phyloP scores from a whole-genome alignment of 2,888 invertebrate genomes.

The Rosalia funebris region DNA sequence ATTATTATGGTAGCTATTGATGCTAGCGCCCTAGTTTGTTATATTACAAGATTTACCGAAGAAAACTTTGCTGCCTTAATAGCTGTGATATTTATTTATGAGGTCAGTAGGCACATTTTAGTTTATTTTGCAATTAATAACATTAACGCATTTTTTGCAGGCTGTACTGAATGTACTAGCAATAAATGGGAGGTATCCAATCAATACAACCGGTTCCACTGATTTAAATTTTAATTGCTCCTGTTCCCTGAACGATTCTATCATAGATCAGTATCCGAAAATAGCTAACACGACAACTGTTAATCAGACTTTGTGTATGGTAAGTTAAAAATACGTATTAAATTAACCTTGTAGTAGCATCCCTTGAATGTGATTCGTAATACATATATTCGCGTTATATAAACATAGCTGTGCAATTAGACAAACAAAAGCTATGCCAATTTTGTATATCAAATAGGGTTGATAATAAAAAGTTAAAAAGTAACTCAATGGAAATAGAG shows the following conservation, averaged over 20 bases:
- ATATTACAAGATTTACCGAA: slow-evolving; percentile 97
- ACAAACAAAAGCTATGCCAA: too few species aligned
- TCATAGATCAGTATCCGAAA: slow-evolving; percentile 67
- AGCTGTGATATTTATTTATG: slow-evolving; percentile 97
- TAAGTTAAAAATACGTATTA: slow-evolving; percentile 65
- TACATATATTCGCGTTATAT: too few species aligned
- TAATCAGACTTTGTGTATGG: slow-evolving; percentile 74
- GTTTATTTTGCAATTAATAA: too few species aligned
- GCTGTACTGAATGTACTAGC: slow-evolving; percentile 93
- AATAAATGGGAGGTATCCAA: slow-evolving; percentile 85
- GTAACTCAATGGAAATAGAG: too few species aligned
- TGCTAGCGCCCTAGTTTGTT: slow-evolving; percentile 95
- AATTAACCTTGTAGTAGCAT: too few species aligned
- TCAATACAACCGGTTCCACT: slow-evolving; percentile 73
- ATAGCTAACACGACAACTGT: slow-evolving; percentile 74
- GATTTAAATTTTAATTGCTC: slow-evolving; percentile 73
- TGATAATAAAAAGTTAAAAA: too few species aligned
- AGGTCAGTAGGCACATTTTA: too few species aligned
- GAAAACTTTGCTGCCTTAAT: slow-evolving; percentile 98
- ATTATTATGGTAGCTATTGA: slow-evolving; percentile 91
- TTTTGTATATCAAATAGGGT: too few species aligned
- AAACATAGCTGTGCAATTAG: too few species aligned
- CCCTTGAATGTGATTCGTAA: too few species aligned
- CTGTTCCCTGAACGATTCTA: slow-evolving; percentile 72
- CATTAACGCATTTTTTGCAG: too few species aligned